Base-by-base conservation (phyloP, 1,140 invertebrate species). In the Rhynchophorus ferrugineus region DNA sequence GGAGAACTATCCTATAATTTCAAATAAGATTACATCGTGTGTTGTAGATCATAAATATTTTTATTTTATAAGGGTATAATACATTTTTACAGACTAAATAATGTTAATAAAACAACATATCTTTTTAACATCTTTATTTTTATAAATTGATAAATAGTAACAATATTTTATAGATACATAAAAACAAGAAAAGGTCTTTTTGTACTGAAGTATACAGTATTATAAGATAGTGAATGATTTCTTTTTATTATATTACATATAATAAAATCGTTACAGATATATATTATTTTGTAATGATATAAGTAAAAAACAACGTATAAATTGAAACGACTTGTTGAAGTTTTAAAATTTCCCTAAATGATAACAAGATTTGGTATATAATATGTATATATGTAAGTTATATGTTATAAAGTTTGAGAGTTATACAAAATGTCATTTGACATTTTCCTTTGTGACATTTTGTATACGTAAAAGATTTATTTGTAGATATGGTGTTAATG, bases 121-220 rank as follows among this genome's bases (percentile, higher is more conserved):
- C 16, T 11, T 38, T 52, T 52, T 52, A 52, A 52, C 49, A 21
- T 44, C 14, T 52, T 52, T 49, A 52, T 52, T 42, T 52, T 52
- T 52, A 52, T 52, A 52, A 52, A 52, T 52, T 52, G 42, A 44
- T 52, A 52, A 52, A 52, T 52, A 52, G 42, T 52, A 52, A 52
- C 49, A 52, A 52, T 52, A 38, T 6, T 52, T 52, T 52, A 52
- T 39, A 29, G 24, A 29, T 29, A 45, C 44, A 54, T 54, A 54
- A 54, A 54, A 54, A 54, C 51, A 54, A 54, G 35, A 46, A 46
- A 46, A 11, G 18, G 44, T 54, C 17, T 34, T 54, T 11, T 54
- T 54, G 51, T 54, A 54, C 44, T 54, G 51, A 54, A 54, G 44
- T 54, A 42, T 54, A 47, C 42, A 52, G 33, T 11, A 6, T 29